Evolutionary conservation across 2,113 vertebrate species (phyloP).

Genomic region (Uropsilus gracilis): DNA sequence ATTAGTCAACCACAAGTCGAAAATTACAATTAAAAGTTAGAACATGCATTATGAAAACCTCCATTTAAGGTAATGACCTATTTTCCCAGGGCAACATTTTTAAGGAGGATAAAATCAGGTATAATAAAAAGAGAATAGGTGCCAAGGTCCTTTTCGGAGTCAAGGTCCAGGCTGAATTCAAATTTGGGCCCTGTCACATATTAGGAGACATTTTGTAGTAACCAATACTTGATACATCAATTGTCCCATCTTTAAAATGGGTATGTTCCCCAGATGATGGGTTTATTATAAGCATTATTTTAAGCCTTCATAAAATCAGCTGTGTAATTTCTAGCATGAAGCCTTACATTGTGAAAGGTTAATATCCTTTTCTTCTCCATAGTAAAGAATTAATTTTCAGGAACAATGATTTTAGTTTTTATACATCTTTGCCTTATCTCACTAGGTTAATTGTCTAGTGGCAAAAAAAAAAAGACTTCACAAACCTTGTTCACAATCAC

Average conservation of each 20-base stretch:
- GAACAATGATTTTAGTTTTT: not conserved
- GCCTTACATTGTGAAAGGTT: not conserved
- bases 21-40: constrained; percentile 24
- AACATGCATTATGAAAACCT: not conserved
- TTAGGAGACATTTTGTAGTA: not conserved
- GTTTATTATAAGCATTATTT: not conserved
- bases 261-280: not conserved
- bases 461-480: not conserved
- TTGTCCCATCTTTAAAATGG: constrained; percentile 19
- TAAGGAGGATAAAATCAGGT: not conserved
- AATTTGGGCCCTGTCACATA: not conserved
- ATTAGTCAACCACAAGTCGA: not conserved
- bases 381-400: constrained; percentile 9
- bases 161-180: not conserved
- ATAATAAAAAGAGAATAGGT: not conserved
- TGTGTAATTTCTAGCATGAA: not conserved
- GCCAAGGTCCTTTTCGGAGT: too few species aligned
- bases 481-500: not conserved
- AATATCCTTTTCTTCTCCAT: not conserved
- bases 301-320: not conserved
- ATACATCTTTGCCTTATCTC: not conserved
- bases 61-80: not conserved
- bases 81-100: not conserved
- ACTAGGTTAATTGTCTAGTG: not conserved
- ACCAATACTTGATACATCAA: not conserved